Evolutionary conservation across 2,797 vertebrate species (phyloP), one percentile per base, ranked within the genome.

Genomic region (Kryptolebias ocellatus): DNA sequence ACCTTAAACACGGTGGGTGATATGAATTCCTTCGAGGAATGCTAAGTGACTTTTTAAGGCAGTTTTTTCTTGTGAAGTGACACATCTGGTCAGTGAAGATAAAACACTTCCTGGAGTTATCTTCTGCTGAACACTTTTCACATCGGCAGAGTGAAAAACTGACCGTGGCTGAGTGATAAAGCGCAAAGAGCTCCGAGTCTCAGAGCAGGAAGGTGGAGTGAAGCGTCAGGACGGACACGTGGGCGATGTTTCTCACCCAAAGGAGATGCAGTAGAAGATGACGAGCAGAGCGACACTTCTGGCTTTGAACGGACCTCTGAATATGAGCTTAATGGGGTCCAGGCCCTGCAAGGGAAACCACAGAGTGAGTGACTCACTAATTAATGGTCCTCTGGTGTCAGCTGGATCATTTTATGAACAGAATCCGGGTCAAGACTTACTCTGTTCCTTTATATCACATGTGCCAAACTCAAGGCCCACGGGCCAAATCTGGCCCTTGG

Each of bases 231-330:
- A 10, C 17, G 28, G 15, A 16, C 15, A 24, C 10, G 37, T 17
- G 15, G 14, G 20, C 20, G 20, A 24, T 24, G 20, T 50, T 54
- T 63, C 92, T 88, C 83, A 94, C 93, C 94, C 90, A 31, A 95
- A 95, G 3, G 94, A 94, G 71, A 94, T 93, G 85, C 92, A 93
- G 89, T 87, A 94, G 83, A 94, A 95, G 74, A 94, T 53, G 72
- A 93, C n/a, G 52, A 92, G 67, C 62, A 95, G 78, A 8, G 70
- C 27, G 3, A 87, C 3, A 65, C 93, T 94, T 56, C 90, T 89
- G 67, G 82, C 63, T 55, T 42, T 81, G 44, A 94, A 83, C 0
- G 69, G 18, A 9, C 64, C 74, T 0, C 17, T 71, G 60, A 94
- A 93, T 44, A 94, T 83, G 56, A 85, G 84, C 39, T 71, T 78